Conservation (phyloP, 2,113 vertebrate species). For the Psammodynastes pulverulentus region DNA sequence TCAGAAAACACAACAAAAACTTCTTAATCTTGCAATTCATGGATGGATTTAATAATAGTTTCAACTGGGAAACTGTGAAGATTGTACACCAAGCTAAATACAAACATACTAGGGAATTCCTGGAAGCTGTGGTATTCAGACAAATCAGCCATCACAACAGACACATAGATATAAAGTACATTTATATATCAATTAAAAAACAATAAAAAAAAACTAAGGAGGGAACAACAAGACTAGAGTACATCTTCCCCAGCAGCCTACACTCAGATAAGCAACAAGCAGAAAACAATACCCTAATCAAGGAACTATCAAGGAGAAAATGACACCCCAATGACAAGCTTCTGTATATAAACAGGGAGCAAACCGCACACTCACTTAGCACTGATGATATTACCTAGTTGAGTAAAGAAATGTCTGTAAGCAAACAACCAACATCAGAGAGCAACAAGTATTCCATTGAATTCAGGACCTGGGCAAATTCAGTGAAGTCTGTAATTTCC, state of each 20-base stretch:
- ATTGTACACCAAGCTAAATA: too few relatives aligned
- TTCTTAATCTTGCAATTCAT: too few relatives aligned
- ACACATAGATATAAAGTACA: not conserved
- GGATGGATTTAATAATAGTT: too few relatives aligned
- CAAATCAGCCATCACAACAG: not conserved
- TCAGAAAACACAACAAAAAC: too few relatives aligned
- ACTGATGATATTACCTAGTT: not conserved
- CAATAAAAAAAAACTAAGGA: not conserved
- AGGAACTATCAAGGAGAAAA: not conserved
- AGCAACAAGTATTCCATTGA: not conserved
- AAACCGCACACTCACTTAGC: not conserved
- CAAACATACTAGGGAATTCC: too few relatives aligned
- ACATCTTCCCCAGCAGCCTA: not conserved
- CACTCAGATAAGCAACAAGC: not conserved
- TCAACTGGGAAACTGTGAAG: too few relatives aligned
- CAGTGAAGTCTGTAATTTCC: not conserved
- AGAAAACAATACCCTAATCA: not conserved
- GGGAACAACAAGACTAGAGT: not conserved
- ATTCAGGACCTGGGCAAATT: not conserved
- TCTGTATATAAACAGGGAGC: not conserved
- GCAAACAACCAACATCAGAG: not conserved
- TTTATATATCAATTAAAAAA: not conserved
- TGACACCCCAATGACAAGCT: not conserved
- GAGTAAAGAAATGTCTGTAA: not conserved
- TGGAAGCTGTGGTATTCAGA: too few relatives aligned